These are phyloP conservation scores for Pao palembangensis DNA, from an alignment of 2,113 vertebrate species.

Conservation along the genomic window DNA sequence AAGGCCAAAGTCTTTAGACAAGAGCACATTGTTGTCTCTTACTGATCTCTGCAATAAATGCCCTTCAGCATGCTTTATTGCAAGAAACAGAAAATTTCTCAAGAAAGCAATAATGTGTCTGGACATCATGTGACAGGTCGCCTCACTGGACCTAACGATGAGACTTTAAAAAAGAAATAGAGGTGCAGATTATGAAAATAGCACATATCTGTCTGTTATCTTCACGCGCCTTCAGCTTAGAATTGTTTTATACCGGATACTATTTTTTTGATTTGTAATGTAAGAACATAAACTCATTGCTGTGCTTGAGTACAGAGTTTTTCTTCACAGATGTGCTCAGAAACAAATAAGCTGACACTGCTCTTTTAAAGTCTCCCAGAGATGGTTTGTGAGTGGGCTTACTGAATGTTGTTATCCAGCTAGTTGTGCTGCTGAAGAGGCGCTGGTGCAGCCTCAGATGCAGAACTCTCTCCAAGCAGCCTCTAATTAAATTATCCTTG, in stretches of 20 bases:
- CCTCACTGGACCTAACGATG: neutral
- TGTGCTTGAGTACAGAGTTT: neutral
- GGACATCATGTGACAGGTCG: slow-evolving; percentile 29
- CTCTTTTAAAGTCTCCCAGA: slow-evolving; percentile 8
- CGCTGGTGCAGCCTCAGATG: slow-evolving; percentile 12
- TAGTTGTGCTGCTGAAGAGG: slow-evolving; percentile 6
- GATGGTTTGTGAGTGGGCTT: slow-evolving; percentile 9
- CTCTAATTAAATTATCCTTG: slow-evolving; percentile 52
- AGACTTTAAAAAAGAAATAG: neutral
- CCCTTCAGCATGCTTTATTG: slow-evolving; percentile 6
- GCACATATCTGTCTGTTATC: too few species aligned
- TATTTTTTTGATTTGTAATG: too few species aligned
- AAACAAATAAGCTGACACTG: neutral
- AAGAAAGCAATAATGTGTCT: slow-evolving; percentile 21
- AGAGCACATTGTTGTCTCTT: slow-evolving; percentile 37
- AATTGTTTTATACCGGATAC: too few species aligned
- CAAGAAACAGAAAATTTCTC: neutral
- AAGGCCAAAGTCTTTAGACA: slow-evolving; percentile 12
- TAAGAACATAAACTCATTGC: too few species aligned
- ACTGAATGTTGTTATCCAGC: slow-evolving; percentile 5
- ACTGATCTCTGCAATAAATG: slow-evolving; percentile 25
- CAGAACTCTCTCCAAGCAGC: slow-evolving; percentile 29
- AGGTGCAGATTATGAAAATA: too few species aligned
- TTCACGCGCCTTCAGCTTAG: too few species aligned
- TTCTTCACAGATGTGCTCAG: neutral